A percentile compares a stretch with the other conserved stretches of the same genome.
phyloP scores from a whole-genome alignment of 2,797 vertebrate species.

The Oophaga sylvatica region DNA sequence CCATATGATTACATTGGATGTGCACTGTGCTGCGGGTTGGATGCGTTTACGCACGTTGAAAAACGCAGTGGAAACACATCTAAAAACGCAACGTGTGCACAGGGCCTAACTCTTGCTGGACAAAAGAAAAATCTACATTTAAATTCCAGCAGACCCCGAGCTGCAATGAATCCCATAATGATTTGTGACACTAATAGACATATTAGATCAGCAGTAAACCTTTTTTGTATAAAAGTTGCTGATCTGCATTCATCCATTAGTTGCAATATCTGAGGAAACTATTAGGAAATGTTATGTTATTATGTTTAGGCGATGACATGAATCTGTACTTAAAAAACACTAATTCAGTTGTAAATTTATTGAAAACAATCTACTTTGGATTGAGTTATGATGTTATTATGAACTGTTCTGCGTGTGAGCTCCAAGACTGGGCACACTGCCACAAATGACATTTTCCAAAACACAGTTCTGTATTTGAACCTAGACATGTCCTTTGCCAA shows the following conservation, averaged over 20 bases:
- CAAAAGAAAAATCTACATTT: too few relatives aligned
- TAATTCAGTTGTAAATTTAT: constrained; percentile 72
- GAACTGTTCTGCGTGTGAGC: constrained; percentile 66
- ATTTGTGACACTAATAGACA: neutral
- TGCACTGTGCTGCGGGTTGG: too few relatives aligned
- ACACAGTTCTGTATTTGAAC: constrained; percentile 63
- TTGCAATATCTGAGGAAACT: neutral
- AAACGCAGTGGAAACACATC: too few relatives aligned
- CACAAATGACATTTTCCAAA: constrained; percentile 66
- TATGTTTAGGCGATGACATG: constrained; percentile 6
- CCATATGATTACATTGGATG: too few relatives aligned
- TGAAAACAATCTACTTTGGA: constrained; percentile 71
- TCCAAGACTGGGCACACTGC: constrained; percentile 69
- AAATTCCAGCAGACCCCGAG: too few relatives aligned
- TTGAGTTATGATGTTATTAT: constrained; percentile 77
- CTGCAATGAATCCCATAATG: too few relatives aligned
- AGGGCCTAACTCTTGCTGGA: too few relatives aligned
- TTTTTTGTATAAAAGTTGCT: neutral
- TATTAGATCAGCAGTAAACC: neutral
- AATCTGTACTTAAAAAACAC: constrained; percentile 63
- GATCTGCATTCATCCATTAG: neutral
- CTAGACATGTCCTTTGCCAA: constrained; percentile 64
- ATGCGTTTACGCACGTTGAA: too few relatives aligned
- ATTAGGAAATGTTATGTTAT: constrained; percentile 1
- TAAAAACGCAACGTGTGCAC: too few relatives aligned